These are phyloP conservation scores for Marmota flaviventris DNA, from an alignment of 2,113 vertebrate species.

Conservation along the genomic window DNA sequence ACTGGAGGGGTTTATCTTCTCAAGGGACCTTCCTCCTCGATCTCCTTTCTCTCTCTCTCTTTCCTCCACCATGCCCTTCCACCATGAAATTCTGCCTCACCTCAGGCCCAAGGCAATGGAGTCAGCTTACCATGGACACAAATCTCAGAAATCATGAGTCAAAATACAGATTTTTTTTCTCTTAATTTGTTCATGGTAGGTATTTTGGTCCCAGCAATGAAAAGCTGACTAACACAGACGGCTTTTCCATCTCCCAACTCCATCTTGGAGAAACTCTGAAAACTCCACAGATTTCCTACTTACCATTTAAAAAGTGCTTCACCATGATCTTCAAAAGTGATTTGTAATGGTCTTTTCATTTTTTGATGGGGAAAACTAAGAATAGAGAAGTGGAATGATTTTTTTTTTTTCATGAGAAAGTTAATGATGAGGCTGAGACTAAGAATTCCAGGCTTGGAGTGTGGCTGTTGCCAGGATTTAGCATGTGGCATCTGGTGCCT, in stretches of 20 bases:
- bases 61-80: no score
- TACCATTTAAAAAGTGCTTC: neutral
- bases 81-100: no score
- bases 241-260: neutral
- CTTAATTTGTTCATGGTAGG: no score
- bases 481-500: rapidly evolving
- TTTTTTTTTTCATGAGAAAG: neutral
- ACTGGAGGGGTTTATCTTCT: no score
- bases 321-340: neutral
- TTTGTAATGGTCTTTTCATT: neutral
- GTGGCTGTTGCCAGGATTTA: neutral
- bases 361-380: neutral
- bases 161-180: no score
- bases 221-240: no score
- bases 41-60: no score
- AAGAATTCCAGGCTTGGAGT: neutral
- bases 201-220: no score
- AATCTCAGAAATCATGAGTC: no score
- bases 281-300: neutral
- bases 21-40: no score
- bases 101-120: no score
- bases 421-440: neutral
- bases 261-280: neutral
- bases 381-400: neutral
- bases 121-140: no score